A percentile compares a stretch with the other conserved stretches of the same genome.
Conservation (phyloP, 1,140 invertebrate genomes). For the Planococcus citri region DNA sequence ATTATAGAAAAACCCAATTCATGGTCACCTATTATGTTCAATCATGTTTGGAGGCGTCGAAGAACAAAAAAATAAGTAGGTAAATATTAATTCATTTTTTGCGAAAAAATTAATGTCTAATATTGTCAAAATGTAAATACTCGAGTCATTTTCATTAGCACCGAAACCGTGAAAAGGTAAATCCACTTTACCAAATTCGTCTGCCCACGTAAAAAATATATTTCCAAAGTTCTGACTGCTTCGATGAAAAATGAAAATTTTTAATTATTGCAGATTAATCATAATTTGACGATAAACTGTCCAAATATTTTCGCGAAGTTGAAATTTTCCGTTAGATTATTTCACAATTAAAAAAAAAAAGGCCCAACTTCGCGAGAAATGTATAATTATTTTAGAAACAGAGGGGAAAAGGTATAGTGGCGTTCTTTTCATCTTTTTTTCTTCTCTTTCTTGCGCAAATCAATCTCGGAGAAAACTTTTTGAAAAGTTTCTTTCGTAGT, state of each 20-base stretch:
- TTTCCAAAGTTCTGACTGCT: no score
- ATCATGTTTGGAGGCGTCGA: no score
- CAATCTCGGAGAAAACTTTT: not conserved
- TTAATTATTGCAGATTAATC: not conserved
- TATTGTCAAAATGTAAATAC: no score
- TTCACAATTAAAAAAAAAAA: not conserved
- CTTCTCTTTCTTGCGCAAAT: not conserved
- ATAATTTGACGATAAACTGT: slow-evolving; percentile 3
- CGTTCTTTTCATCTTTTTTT: not conserved
- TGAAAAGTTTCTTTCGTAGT: not conserved
- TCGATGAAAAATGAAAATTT: not conserved
- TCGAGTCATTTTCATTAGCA: no score
- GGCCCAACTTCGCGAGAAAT: not conserved
- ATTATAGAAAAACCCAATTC: no score
- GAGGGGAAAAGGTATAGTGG: not conserved
- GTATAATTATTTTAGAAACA: not conserved
- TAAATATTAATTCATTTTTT: no score
- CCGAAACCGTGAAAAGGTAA: no score
- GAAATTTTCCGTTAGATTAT: not conserved
- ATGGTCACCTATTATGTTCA: no score
- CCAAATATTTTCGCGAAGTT: not conserved
- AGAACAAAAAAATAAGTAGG: no score
- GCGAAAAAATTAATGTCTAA: no score
- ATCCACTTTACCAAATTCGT: no score
- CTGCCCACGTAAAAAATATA: no score